Evolutionary conservation across 2,113 vertebrate species (phyloP).

Genomic region (Thunnus maccoyii): DNA sequence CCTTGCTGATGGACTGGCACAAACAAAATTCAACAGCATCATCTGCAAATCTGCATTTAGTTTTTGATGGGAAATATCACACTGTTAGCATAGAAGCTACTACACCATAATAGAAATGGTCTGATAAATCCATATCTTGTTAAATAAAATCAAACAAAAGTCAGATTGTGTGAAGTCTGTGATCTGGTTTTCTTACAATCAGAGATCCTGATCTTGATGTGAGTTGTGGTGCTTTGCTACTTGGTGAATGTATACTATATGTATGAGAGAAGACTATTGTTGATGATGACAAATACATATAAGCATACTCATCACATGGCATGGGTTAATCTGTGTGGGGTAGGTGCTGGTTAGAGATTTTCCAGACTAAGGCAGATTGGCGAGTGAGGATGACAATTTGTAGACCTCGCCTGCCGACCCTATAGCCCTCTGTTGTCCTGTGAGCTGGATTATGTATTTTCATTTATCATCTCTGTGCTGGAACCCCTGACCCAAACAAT

Average conservation of each 20-base stretch:
- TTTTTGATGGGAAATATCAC: background rate
- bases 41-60: background rate
- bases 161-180: no score
- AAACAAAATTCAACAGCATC: conserved; percentile 1
- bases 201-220: background rate
- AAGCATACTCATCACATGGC: conserved; percentile 29
- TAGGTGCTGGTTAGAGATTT: conserved; percentile 43
- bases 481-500: background rate
- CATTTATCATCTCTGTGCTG: conserved; percentile 45
- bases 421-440: conserved; percentile 22
- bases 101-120: background rate
- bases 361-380: conserved; percentile 53
- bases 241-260: background rate
- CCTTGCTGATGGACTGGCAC: background rate
- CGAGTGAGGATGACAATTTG: conserved; percentile 30
- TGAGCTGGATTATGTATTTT: conserved; percentile 70
- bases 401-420: conserved; percentile 12
- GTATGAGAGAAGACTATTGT: background rate
- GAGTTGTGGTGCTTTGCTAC: background rate
- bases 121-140: no score
- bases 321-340: conserved; percentile 56
- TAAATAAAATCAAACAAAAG: no score
- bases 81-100: background rate
- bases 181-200: no score
- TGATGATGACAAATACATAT: background rate